These are phyloP conservation scores for Rhabdophis nuchalis DNA, from an alignment of 2,797 vertebrate genomes.

Conservation along the genomic window DNA sequence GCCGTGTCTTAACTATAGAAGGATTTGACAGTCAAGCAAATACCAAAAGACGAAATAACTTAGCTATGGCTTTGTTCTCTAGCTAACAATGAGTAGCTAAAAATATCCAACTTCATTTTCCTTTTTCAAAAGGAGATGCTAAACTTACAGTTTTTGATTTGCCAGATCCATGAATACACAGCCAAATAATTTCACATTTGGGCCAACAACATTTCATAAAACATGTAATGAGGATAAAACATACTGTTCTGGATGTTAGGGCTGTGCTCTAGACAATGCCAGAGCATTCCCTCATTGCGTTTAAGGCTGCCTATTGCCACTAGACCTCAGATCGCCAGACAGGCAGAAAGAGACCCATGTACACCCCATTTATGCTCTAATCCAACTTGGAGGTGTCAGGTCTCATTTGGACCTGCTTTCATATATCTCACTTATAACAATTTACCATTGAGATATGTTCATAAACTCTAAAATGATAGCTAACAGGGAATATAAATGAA, in stretches of 20 bases:
- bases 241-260: background rate
- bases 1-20: slow-evolving; percentile 56
- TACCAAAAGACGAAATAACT: slow-evolving; percentile 65
- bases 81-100: slow-evolving; percentile 71
- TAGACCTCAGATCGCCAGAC: background rate
- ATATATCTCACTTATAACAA: background rate
- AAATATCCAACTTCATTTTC: slow-evolving; percentile 68
- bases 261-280: background rate
- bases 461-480: background rate
- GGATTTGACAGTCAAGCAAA: slow-evolving; percentile 51
- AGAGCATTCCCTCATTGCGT: background rate
- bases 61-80: slow-evolving; percentile 69
- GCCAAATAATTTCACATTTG: slow-evolving; percentile 63
- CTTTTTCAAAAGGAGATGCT: slow-evolving; percentile 60
- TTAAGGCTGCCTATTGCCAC: slow-evolving; percentile 7
- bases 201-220: slow-evolving; percentile 60
- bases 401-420: background rate
- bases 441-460: background rate
- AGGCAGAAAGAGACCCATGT: background rate
- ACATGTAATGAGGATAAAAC: slow-evolving; percentile 48
- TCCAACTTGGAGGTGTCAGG: background rate
- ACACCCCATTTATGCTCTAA: background rate
- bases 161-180: slow-evolving; percentile 50
- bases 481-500: background rate
- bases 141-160: slow-evolving; percentile 49